Base-by-base conservation (phyloP, 2,888 invertebrate genomes). In the Drosophila macrospina region DNA sequence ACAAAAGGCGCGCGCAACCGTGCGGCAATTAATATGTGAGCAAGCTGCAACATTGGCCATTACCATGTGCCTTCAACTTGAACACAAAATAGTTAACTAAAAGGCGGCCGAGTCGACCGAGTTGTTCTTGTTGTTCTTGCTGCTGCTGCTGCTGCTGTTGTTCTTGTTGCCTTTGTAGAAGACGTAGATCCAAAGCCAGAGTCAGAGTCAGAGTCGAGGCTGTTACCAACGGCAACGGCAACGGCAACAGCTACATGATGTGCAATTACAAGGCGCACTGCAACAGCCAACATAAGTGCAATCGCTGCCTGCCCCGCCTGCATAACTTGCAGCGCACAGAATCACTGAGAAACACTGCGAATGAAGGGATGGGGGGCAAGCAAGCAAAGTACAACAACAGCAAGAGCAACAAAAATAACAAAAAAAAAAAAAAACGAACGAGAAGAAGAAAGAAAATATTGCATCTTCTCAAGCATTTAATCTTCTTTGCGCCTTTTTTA, bases 381-480 rank as follows among this genome's bases (percentile, higher is more conserved):
- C 44, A 51, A 47, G 57, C 44, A 69, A 48, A 69, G 30, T 42
- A 55, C 30, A 48, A 57, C 39, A 48, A 48, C 37, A 39, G 24
- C 15, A 61, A 56, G 42, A 55, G 16, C 47, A 65, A 24, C 45
- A 60, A 16, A 39, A 69, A 56, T 10, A 52, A 37, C 26, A 56
- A 52, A 34, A 56, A 15, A 52, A 37, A 32, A 52, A 47, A 39
- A 56, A 52, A 3, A 52, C 41, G 42, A 54, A 47, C 51, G 47
- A 64, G 52, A 64, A 69, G 70, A 69, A 79, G 50, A 78, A 80
- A 75, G 65, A 81, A 88, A 85, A 88, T 81, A 85, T 80, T 86
- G 87, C 89, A 85, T 81, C 88, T 88, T 86, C 89, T 80, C 80
- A 78, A 90, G 89, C 89, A 83, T 88, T 89, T 90, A 89, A 89